Percentiles rank a stretch among this genome's conserved stretches.
Evolutionary conservation across 2,888 invertebrate species (phyloP).

Genomic region (Dioctria linearis): DNA sequence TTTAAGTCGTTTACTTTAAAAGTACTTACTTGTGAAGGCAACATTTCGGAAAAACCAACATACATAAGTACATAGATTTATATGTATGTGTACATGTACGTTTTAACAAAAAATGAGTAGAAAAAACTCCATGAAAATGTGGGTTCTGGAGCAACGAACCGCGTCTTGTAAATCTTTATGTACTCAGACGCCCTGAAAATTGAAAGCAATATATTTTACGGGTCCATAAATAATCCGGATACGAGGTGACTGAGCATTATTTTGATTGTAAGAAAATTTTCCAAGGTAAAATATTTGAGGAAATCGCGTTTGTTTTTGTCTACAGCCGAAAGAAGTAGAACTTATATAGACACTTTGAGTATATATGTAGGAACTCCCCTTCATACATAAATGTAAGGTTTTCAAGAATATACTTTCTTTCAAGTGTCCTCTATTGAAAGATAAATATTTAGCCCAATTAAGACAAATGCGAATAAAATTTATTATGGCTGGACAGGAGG

Average conservation of each 20-base stretch:
- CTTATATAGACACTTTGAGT: too few species aligned
- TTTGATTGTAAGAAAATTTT: constrained; percentile 54
- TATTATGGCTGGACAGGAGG: constrained; percentile 39
- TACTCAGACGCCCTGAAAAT: constrained; percentile 57
- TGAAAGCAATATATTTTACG: constrained; percentile 59
- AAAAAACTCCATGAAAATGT: constrained; percentile 26
- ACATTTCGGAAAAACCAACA: constrained; percentile 12
- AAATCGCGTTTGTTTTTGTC: background rate
- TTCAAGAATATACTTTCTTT: too few species aligned
- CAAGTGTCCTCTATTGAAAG: too few species aligned
- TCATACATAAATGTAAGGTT: too few species aligned
- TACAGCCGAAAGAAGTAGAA: background rate
- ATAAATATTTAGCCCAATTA: constrained; percentile 13
- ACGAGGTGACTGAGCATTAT: constrained; percentile 58
- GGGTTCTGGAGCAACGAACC: constrained; percentile 49
- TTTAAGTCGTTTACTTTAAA: constrained; percentile 16
- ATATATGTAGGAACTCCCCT: too few species aligned
- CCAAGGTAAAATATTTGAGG: background rate
- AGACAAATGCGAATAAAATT: constrained; percentile 38
- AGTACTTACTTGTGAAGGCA: background rate
- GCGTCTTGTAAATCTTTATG: constrained; percentile 54
- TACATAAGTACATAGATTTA: background rate
- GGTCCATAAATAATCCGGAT: constrained; percentile 55
- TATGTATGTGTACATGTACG: background rate
- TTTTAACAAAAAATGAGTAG: background rate